Evolutionary conservation across 2,888 invertebrate genomes (phyloP), one percentile per base, ranked within the genome.

Genomic region (Xylota segnis): DNA sequence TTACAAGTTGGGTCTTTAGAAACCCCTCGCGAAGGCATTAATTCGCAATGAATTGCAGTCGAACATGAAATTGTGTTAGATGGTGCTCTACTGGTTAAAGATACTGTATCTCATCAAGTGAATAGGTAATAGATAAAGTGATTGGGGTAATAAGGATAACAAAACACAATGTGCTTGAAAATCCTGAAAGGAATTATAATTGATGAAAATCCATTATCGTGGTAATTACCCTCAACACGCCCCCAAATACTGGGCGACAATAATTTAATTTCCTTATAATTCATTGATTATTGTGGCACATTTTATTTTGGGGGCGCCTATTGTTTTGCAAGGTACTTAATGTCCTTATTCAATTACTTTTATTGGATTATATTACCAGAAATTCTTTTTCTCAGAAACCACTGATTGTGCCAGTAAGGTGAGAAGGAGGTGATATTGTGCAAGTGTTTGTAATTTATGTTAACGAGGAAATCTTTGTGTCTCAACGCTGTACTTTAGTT

Each of bases 41-140:
- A 84, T 84, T 79, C 63, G 70, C 79, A 71, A 79, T 79, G 84
- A 75, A 84, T 84, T 84, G 84, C 84, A 79, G 70, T 84, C 43
- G 70, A 84, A 75, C 84, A 84, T 81, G 84, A 84, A 84, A 84
- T 70, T 40, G 52, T 70, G 79, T 71, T 16, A 40, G 34, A 52
- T 18, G 63, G 61, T 59, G 40, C 65, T 45, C 23, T 14, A 45
- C 37, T 7, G 10, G n/a, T 52, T 66, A 1, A 45, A 54, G 66
- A 68, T 68, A 52, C 18, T 63, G 45, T 68, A 54, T 52, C 72
- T 58, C 32, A 72, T 65, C 23, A 43, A 58, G 45, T 45, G 78
- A 52, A 68, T 37, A 43, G 52, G 47, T 65, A 54, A 63, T 68
- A 23, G 32, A 23, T 32, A 2, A 12, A 23, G 34, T 23, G 47